phyloP scores from a whole-genome alignment of 2,797 vertebrate species.

The Macrochelys suwanniensis region DNA sequence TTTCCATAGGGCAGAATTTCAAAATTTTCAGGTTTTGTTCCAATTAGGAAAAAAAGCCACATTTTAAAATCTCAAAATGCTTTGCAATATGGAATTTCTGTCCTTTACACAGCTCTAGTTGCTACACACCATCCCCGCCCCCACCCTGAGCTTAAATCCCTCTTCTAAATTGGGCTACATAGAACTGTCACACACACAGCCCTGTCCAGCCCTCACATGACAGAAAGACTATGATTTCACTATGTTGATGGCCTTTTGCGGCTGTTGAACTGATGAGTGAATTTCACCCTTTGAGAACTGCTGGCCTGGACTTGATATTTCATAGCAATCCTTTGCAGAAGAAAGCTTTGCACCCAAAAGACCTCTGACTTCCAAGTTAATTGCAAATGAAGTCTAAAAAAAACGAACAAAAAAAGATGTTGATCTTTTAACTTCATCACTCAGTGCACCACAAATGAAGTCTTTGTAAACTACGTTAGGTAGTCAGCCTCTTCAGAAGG shows the following conservation, averaged over 20 bases:
- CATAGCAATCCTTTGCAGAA: background rate
- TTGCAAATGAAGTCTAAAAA: constrained; percentile 3
- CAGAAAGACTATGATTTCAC: background rate
- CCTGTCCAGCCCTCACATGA: accelerated
- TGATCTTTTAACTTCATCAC: background rate
- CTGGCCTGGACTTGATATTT: background rate
- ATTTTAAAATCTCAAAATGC: background rate
- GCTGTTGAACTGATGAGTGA: background rate
- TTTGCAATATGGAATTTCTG: background rate
- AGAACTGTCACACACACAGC: accelerated
- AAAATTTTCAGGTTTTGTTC: accelerated
- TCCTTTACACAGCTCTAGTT: background rate
- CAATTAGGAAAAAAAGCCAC: background rate
- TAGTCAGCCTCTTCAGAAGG: background rate
- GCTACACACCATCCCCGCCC: background rate
- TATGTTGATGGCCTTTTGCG: background rate
- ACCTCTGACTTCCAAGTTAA: constrained; percentile 12
- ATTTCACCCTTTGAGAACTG: background rate
- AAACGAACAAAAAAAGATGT: background rate
- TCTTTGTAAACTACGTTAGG: background rate
- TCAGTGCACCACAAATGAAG: background rate
- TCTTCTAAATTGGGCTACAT: background rate
- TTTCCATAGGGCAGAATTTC: background rate
- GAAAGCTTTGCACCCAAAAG: background rate
- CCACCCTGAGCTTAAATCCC: accelerated